phyloP scores from a whole-genome alignment of 53 echinoderm and acorn worm genomes.

The Echinarachnius parma region DNA sequence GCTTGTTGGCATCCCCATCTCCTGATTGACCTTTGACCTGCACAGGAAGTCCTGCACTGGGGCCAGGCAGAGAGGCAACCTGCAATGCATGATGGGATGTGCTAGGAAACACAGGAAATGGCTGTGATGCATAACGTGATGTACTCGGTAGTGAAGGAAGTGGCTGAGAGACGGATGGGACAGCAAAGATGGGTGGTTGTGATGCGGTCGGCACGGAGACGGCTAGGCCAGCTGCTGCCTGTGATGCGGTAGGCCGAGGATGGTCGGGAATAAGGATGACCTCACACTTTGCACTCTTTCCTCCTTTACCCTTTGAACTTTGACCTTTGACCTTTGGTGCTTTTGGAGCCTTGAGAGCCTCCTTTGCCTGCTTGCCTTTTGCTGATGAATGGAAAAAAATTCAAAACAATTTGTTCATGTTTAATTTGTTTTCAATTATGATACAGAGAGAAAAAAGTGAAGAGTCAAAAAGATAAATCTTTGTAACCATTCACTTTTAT shows the following conservation, averaged over 20 bases:
- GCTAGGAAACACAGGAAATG: not conserved
- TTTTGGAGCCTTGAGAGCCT: not conserved
- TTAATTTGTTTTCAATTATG: too few species aligned
- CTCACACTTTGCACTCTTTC: not conserved
- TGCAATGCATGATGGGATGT: not conserved
- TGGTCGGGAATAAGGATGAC: not conserved
- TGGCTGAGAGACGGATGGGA: not conserved
- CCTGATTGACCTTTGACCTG: constrained; percentile 15
- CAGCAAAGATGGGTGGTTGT: not conserved
- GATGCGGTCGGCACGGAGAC: not conserved
- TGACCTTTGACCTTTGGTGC: constrained; percentile 36
- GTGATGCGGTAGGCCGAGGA: not conserved
- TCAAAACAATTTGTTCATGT: too few species aligned
- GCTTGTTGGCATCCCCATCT: constrained; percentile 29
- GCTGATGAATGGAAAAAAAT: too few species aligned
- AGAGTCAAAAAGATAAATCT: too few species aligned
- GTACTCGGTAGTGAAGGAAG: not conserved
- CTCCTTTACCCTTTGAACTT: constrained; percentile 26
- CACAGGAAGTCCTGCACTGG: constrained; percentile 1
- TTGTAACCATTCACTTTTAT: too few species aligned
- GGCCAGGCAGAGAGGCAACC: constrained; percentile 21
- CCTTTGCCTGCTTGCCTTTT: constrained; percentile 16
- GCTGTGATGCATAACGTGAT: too few species aligned
- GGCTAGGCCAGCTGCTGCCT: not conserved
- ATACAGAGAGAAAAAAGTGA: too few species aligned